These are phyloP conservation scores for Parapsyche elsis DNA, from an alignment of 1,140 invertebrate species.

Conservation along the genomic window DNA sequence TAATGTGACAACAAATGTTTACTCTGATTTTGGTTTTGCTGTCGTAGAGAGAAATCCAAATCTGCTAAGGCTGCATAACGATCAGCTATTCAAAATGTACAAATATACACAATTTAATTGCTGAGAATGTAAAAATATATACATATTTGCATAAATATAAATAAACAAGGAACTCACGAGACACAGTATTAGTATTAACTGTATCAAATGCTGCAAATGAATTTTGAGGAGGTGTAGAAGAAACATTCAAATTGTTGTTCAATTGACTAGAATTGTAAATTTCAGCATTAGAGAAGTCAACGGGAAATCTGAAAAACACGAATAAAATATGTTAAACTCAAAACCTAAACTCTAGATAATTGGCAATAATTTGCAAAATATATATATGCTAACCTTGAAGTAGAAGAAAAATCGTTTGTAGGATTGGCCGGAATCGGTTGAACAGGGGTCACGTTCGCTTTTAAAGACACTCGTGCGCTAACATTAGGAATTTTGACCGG, in stretches of 20 bases:
- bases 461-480: background rate
- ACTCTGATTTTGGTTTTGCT: conserved; percentile 59
- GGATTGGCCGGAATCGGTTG: background rate
- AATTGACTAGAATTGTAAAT: conserved; percentile 67
- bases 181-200: conserved; percentile 2
- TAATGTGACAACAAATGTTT: conserved; percentile 34
- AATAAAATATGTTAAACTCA: background rate
- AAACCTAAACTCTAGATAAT: background rate
- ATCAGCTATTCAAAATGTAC: conserved; percentile 60
- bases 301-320: conserved; percentile 65
- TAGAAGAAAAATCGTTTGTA: background rate
- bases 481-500: conserved; percentile 2
- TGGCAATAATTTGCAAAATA: background rate
- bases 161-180: conserved; percentile 25
- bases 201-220: conserved; percentile 31
- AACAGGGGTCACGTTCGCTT: background rate
- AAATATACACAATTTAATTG: conserved; percentile 15
- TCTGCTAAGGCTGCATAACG: conserved; percentile 67
- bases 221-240: conserved; percentile 38
- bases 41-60: conserved; percentile 64
- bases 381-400: background rate
- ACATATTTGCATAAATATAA: background rate
- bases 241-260: conserved; percentile 59
- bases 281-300: conserved; percentile 66
- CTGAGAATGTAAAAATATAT: background rate